Conservation (phyloP, 2,888 invertebrate species). For the Formica aserva region DNA sequence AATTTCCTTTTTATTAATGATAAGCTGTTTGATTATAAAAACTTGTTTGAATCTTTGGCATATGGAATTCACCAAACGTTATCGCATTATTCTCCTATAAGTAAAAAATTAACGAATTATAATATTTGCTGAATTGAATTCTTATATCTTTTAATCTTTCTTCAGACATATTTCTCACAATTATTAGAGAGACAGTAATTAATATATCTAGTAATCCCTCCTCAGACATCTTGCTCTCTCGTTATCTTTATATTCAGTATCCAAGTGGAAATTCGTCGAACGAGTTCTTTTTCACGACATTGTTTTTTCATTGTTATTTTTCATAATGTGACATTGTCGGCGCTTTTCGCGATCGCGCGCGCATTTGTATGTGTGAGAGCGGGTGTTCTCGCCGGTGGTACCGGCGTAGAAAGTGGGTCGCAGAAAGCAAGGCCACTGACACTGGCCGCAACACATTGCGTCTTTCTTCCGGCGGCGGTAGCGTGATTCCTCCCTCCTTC, state of each 20-base stretch:
- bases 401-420: slow-evolving; percentile 84
- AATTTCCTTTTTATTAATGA: not conserved
- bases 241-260: not conserved
- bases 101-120: not conserved
- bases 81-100: not conserved
- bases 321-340: not conserved
- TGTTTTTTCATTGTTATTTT: too few relatives aligned
- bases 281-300: slow-evolving; percentile 3
- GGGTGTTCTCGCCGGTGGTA: slow-evolving; percentile 60
- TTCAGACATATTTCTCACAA: not conserved
- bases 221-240: not conserved
- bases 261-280: not conserved
- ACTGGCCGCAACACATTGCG: slow-evolving; percentile 76
- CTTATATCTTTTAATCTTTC: not conserved
- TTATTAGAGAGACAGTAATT: not conserved
- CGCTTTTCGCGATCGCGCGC: slow-evolving; percentile 25
- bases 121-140: not conserved
- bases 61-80: not conserved
- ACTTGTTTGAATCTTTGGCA: not conserved
- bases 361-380: not conserved
- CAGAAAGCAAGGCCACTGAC: slow-evolving; percentile 86
- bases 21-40: not conserved
- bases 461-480: slow-evolving; percentile 54
- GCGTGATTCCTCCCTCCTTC: slow-evolving; percentile 43
- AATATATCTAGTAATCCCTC: not conserved